Conservation (phyloP, 2,888 invertebrate genomes). For the Falcaria lacertinaria region DNA sequence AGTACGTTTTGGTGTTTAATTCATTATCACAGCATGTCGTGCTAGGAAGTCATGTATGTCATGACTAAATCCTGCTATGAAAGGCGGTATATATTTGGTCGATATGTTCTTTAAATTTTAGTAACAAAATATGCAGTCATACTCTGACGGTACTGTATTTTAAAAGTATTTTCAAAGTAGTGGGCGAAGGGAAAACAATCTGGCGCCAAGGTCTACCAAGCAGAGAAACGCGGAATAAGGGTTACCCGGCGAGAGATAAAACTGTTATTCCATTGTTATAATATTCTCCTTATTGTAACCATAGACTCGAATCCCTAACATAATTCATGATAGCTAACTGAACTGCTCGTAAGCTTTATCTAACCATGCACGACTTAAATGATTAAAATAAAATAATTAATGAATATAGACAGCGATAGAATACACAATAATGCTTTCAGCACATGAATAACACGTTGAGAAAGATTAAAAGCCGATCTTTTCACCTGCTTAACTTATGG, state of each 20-base stretch:
- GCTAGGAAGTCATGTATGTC: too few relatives aligned
- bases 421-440: too few relatives aligned
- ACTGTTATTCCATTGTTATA: background rate
- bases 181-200: background rate
- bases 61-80: too few relatives aligned
- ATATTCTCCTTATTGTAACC: conserved; percentile 1
- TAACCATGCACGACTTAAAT: background rate
- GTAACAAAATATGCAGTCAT: too few relatives aligned
- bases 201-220: background rate
- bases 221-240: background rate
- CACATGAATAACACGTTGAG: too few relatives aligned
- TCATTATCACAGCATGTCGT: too few relatives aligned
- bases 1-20: too few relatives aligned
- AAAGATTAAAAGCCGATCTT: too few relatives aligned
- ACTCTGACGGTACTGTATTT: too few relatives aligned
- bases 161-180: background rate
- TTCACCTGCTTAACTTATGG: too few relatives aligned
- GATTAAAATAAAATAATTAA: background rate
- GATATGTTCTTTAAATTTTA: too few relatives aligned
- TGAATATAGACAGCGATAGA: background rate
- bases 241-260: background rate
- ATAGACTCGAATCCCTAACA: background rate
- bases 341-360: background rate
- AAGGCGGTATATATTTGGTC: too few relatives aligned
- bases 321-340: background rate